These are phyloP conservation scores for Drosophila takahashii DNA, from an alignment of 1,140 invertebrate genomes.

Conservation along the genomic window DNA sequence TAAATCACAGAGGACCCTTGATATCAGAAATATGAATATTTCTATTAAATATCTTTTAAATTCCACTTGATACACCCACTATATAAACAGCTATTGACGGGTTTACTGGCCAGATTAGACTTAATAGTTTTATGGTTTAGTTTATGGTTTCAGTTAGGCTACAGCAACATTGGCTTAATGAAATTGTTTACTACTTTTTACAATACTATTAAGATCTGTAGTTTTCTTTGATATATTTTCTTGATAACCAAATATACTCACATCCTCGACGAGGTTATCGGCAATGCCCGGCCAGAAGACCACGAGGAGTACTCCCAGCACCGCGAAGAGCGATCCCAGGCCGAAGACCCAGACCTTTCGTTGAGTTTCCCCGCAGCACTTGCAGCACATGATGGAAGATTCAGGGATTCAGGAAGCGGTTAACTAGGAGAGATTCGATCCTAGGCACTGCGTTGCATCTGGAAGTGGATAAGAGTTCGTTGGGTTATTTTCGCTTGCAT, in stretches of 20 bases:
- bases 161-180: background rate
- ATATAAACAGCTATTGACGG: background rate
- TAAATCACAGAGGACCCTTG: background rate
- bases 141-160: background rate
- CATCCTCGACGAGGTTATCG: slow-evolving; percentile 59
- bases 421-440: background rate
- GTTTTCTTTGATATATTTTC: too few relatives aligned
- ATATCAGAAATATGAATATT: background rate
- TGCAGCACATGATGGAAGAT: slow-evolving; percentile 71
- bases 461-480: background rate
- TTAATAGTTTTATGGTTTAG: background rate
- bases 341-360: slow-evolving; percentile 82
- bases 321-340: slow-evolving; percentile 56
- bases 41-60: background rate
- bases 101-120: background rate
- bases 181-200: too few relatives aligned
- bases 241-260: slow-evolving; percentile 33
- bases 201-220: background rate
- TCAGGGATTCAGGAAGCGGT: slow-evolving; percentile 10
- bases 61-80: background rate
- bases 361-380: slow-evolving; percentile 77
- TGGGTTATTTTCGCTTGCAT: slow-evolving; percentile 27
- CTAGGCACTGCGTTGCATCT: slow-evolving; percentile 50
- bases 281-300: slow-evolving; percentile 69
- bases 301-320: slow-evolving; percentile 58